Percentiles rank a stretch among this genome's conserved stretches.
phyloP scores from a whole-genome alignment of 2,888 invertebrate species.

The Autographa pulchrina region DNA sequence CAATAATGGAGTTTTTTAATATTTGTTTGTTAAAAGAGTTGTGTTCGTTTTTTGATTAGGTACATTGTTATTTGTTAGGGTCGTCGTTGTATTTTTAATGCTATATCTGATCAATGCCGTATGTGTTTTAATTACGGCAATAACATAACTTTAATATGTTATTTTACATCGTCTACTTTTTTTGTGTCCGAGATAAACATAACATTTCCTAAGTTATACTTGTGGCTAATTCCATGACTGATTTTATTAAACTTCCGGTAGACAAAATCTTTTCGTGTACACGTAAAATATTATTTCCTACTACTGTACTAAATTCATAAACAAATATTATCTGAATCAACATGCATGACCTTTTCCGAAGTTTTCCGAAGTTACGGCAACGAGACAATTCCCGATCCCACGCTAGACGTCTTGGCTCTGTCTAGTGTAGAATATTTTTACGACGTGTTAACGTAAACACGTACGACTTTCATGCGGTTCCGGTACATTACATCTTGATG shows the following conservation, averaged over 20 bases:
- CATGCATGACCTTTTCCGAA: neutral
- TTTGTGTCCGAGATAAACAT: no score
- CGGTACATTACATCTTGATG: conserved; percentile 10
- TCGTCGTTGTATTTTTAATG: neutral
- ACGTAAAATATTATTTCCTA: no score
- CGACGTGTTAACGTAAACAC: conserved; percentile 37
- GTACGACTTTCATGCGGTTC: conserved; percentile 6
- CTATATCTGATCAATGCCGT: no score
- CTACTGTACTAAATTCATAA: no score
- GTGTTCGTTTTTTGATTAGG: neutral
- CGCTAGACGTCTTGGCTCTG: conserved; percentile 32
- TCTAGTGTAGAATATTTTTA: conserved; percentile 43
- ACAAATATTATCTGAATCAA: neutral
- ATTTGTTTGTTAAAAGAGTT: neutral
- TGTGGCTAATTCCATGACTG: no score
- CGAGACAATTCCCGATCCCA: conserved; percentile 11
- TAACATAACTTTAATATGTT: no score
- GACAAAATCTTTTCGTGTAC: no score
- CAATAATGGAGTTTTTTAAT: neutral
- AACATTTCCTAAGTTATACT: no score
- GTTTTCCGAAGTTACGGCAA: neutral
- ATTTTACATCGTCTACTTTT: no score
- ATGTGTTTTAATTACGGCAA: no score
- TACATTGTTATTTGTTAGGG: neutral
- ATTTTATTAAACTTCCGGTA: no score